A percentile compares a stretch with the other conserved stretches of the same genome.
These are phyloP conservation scores for Todiramphus chloris DNA, from an alignment of 2,113 vertebrate species.

Conservation along the genomic window DNA sequence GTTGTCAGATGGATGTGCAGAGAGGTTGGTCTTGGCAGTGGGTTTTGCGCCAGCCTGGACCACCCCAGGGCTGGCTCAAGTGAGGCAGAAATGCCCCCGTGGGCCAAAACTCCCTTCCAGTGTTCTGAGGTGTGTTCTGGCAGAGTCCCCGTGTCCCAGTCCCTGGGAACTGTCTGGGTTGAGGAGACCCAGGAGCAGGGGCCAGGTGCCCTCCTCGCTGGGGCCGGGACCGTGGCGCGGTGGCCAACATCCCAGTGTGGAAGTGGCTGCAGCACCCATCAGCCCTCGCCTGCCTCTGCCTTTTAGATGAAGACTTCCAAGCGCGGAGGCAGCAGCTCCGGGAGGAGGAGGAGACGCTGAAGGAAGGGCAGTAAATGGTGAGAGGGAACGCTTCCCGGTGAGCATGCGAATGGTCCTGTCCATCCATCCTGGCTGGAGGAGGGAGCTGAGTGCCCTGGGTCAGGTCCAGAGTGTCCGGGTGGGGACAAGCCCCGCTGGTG, in stretches of 20 bases:
- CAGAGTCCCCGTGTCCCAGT: fast-evolving
- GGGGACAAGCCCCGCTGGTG: neutral
- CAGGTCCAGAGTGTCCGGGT: neutral
- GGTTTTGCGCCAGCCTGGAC: neutral
- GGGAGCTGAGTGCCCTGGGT: neutral
- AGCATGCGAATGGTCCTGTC: fast-evolving
- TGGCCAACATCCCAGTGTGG: fast-evolving
- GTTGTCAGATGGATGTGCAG: neutral
- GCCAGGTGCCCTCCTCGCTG: neutral
- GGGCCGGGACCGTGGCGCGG: fast-evolving
- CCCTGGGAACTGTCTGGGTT: neutral
- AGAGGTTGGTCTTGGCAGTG: neutral
- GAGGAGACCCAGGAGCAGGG: neutral
- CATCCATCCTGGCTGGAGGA: neutral
- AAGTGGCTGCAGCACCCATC: neutral
- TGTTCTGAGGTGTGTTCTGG: neutral
- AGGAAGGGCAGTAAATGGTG: slow-evolving; percentile 85
- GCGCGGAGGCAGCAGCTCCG: slow-evolving; percentile 70
- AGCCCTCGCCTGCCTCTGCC: neutral
- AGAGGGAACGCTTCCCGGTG: neutral
- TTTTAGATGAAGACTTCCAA: slow-evolving; percentile 86
- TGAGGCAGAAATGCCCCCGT: neutral
- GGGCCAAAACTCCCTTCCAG: neutral
- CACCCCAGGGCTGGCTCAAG: neutral
- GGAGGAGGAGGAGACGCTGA: slow-evolving; percentile 76